Conservation (phyloP, 2,888 invertebrate species). For the Chalcis sispes region DNA sequence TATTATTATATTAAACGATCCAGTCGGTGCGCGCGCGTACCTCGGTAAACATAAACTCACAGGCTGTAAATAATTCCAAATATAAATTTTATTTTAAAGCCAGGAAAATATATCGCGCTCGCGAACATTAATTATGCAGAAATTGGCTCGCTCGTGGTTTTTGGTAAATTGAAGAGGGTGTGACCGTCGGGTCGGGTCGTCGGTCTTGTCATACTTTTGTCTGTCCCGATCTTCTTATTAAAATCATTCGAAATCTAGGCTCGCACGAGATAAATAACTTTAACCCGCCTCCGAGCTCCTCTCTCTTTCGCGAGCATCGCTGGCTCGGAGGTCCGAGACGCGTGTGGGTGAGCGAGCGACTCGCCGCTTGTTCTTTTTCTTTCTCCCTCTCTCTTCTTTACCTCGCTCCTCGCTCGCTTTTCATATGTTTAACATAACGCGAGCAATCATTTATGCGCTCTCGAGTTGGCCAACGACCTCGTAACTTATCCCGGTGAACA, state of each 20-base stretch:
- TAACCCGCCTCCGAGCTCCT: constrained; percentile 64
- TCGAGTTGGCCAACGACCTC: constrained; percentile 72
- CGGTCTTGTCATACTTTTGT: constrained; percentile 37
- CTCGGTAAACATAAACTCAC: too few relatives aligned
- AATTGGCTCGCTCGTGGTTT: constrained; percentile 32
- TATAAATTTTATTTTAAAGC: too few relatives aligned
- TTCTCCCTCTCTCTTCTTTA: constrained; percentile 3
- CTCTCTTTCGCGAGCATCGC: constrained; percentile 39
- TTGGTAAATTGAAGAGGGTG: constrained; percentile 53
- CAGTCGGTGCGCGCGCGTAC: too few relatives aligned
- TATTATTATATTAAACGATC: too few relatives aligned
- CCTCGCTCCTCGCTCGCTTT: constrained; percentile 40
- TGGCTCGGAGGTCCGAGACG: constrained; percentile 63
- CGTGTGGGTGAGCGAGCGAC: constrained; percentile 69
- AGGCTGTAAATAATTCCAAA: too few relatives aligned
- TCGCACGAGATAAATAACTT: constrained; percentile 73
- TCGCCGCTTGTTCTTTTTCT: constrained; percentile 58
- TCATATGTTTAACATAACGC: constrained; percentile 75
- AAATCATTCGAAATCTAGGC: constrained; percentile 72
- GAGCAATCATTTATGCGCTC: constrained; percentile 75
- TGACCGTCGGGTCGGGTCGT: constrained; percentile 46
- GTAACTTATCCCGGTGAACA: constrained; percentile 73
- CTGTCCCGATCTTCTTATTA: constrained; percentile 40
- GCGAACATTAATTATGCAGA: constrained; percentile 32
- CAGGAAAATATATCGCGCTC: background rate